phyloP scores from a whole-genome alignment of 2,888 invertebrate genomes.

The Trachelus tabidus region DNA sequence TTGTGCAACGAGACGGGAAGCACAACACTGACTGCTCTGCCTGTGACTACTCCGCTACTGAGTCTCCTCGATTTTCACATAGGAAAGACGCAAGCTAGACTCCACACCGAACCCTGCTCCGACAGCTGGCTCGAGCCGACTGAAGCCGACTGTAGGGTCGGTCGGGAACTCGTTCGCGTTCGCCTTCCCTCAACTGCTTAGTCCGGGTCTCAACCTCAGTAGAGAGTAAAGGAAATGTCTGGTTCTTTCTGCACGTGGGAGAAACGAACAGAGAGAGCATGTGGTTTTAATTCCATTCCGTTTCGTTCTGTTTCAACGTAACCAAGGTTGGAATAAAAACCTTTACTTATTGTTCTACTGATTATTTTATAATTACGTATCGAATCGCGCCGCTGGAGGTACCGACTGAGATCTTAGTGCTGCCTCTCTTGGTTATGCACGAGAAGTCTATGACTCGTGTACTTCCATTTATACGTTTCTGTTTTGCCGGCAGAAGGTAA shows the following conservation, averaged over 20 bases:
- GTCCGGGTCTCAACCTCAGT: not conserved
- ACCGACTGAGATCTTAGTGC: not conserved
- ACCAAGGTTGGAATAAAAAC: not conserved
- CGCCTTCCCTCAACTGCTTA: not conserved
- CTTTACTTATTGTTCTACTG: not conserved
- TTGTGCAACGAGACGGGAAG: not conserved
- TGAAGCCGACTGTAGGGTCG: conserved; percentile 4
- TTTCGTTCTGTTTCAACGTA: not conserved
- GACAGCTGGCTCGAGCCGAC: not conserved
- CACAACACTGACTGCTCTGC: not conserved
- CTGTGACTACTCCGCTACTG: not conserved
- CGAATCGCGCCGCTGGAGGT: not conserved
- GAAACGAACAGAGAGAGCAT: not conserved
- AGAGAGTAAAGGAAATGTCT: not conserved
- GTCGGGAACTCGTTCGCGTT: not conserved
- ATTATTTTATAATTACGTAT: not conserved
- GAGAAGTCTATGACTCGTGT: not conserved
- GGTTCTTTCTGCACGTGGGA: not conserved
- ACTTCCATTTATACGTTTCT: not conserved
- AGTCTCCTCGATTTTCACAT: not conserved
- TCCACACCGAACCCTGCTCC: not conserved
- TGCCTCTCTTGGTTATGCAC: not conserved
- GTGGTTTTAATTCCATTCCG: not conserved
- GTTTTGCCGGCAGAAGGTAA: not conserved
- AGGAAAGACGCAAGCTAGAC: not conserved